These are phyloP conservation scores for Drosophila longiperda DNA, from an alignment of 2,888 invertebrate species.

Conservation along the genomic window DNA sequence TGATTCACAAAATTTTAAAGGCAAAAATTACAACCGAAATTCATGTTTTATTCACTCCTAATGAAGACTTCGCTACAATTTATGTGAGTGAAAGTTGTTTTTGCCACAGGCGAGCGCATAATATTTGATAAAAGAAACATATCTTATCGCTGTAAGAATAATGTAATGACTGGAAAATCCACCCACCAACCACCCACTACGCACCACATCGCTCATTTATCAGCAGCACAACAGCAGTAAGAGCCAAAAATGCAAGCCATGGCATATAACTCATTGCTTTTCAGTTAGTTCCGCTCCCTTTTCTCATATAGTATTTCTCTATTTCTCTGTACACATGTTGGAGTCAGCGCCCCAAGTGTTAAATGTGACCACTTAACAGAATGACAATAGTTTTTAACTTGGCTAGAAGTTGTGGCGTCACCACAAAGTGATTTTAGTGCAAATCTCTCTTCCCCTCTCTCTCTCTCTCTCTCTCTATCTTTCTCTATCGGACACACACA, in stretches of 20 bases:
- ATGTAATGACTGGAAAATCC: conserved; percentile 15
- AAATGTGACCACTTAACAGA: conserved; percentile 81
- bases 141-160: conserved; percentile 16
- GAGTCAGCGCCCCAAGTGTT: conserved; percentile 75
- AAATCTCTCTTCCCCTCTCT: conserved; percentile 54
- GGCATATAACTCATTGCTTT: conserved; percentile 57
- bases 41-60: neutral
- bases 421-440: conserved; percentile 81
- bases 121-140: conserved; percentile 8
- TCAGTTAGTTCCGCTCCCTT: conserved; percentile 2
- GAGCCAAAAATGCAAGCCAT: conserved; percentile 40
- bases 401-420: conserved; percentile 82
- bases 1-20: conserved; percentile 1
- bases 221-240: conserved; percentile 30
- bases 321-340: conserved; percentile 18
- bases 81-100: neutral
- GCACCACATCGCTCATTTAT: conserved; percentile 40
- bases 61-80: neutral
- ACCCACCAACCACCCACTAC: neutral
- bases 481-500: neutral
- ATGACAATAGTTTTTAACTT: conserved; percentile 82
- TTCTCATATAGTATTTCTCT: conserved; percentile 3
- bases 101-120: conserved; percentile 20
- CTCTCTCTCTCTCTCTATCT: neutral
- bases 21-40: conserved; percentile 4